A percentile compares a stretch with the other conserved stretches of the same genome.
phyloP scores from a whole-genome alignment of 1,140 invertebrate species.

The Fopius arisanus region DNA sequence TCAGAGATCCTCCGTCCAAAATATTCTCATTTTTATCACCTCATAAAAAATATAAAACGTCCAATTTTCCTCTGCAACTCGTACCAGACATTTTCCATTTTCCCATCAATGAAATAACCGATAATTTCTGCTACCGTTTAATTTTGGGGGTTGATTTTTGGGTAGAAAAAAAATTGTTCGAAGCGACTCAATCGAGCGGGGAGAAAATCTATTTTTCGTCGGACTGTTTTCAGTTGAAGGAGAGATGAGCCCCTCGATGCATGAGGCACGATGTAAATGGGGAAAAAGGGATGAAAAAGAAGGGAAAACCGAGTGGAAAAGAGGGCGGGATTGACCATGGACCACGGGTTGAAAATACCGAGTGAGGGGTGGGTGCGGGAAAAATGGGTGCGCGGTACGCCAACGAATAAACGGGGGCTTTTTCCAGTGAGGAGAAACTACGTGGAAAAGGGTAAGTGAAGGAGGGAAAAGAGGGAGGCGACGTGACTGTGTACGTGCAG shows the following conservation, averaged over 20 bases:
- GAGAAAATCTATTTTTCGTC: not conserved
- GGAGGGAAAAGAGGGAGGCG: slow-evolving; percentile 13
- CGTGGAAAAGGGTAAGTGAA: slow-evolving; percentile 19
- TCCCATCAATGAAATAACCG: too few species aligned
- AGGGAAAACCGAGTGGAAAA: not conserved
- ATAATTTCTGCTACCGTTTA: too few species aligned
- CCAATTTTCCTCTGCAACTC: too few species aligned
- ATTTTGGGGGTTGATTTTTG: not conserved
- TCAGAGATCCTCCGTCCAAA: too few species aligned
- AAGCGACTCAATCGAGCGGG: not conserved
- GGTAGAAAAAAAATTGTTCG: slow-evolving; percentile 1
- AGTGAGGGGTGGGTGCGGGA: not conserved
- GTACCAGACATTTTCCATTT: too few species aligned
- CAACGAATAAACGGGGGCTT: slow-evolving; percentile 1
- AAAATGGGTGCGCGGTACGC: not conserved
- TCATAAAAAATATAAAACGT: too few species aligned
- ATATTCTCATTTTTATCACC: too few species aligned
- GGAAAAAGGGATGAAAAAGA: slow-evolving; percentile 21
- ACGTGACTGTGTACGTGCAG: not conserved
- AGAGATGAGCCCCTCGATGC: not conserved
- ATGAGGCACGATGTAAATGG: not conserved
- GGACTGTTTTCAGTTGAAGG: not conserved
- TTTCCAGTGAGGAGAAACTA: not conserved
- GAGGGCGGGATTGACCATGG: slow-evolving; percentile 40
- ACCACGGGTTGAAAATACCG: slow-evolving; percentile 20